Conservation (phyloP, 2,113 vertebrate genomes). For the Macrotus californicus region DNA sequence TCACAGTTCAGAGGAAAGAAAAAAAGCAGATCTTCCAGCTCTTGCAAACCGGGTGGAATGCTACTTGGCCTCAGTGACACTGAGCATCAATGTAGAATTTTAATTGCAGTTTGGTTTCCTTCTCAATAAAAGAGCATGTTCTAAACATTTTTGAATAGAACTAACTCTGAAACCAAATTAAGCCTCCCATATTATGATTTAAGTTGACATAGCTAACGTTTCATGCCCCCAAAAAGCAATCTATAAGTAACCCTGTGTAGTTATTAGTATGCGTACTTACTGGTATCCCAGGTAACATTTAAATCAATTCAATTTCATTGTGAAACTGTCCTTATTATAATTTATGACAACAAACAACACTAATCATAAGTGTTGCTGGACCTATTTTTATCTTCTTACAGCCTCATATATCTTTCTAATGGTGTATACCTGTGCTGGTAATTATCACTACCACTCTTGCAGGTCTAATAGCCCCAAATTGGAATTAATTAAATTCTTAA, state of each 20-base stretch:
- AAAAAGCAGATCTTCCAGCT: background rate
- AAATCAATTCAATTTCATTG: constrained; percentile 8
- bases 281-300: background rate
- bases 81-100: constrained; percentile 50
- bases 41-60: constrained; percentile 1
- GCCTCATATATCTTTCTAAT: background rate
- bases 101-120: constrained; percentile 67
- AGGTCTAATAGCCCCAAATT: background rate
- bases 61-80: constrained; percentile 37
- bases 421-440: background rate
- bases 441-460: too few relatives aligned
- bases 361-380: background rate
- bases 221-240: constrained; percentile 13
- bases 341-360: constrained; percentile 26
- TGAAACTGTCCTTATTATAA: background rate
- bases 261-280: background rate
- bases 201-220: constrained; percentile 44
- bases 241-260: background rate
- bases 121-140: constrained; percentile 35
- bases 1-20: constrained; percentile 54
- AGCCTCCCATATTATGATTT: constrained; percentile 47
- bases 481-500: background rate
- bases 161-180: constrained; percentile 60
- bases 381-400: constrained; percentile 35
- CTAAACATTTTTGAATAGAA: constrained; percentile 46